Base-by-base conservation (phyloP, 2,797 vertebrate species). In the Phaenicophaeus curvirostris region DNA sequence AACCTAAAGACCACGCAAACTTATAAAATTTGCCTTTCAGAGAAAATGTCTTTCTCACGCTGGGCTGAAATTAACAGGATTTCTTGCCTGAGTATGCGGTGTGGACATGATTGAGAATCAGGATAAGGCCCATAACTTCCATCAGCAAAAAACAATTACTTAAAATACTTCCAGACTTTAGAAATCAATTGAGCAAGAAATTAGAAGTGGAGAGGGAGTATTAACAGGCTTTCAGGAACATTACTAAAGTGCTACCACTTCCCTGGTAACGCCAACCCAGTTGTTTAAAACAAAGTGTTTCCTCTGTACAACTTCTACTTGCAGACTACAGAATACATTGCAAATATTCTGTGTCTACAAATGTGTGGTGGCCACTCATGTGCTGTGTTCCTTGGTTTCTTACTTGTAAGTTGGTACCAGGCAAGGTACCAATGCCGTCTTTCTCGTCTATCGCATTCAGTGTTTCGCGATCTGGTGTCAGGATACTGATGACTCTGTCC, bases 401-500 rank as follows among this genome's bases (percentile, higher is more conserved):
- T 98, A 99, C 98, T 98, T 97, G 97, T 91, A 98, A 98, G 93
- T 98, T 97, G 96, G 98, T 99, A 79, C 98, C 98, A 54, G 98
- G 98, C 87, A 98, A 97, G 6, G 98, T 98, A 54, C 98, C 98
- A 83, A 98, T 98, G 72, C 98, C 97, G 11, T 98, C 98, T 96
- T 98, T 98, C 98, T 98, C 99, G 90, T 99, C 98, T 93, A 99
- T 97, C 76, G 98, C 98, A 67, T 97, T 96, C 94, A 98, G 97
- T 96, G 98, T 97, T 90, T 98, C 97, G 82, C 97, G 98, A 66
- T 98, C 98, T 74, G 81, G 41, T 68, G 69, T 21, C 6, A 17
- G 62, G 69, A 98, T 85, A 98, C 96, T 93, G 83, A 54, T 13
- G 85, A 37, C 30, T 53, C 30, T 63, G 82, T 89, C 75, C 30